Base-by-base conservation (phyloP, 2,113 vertebrate species). In the Grantiella picta region DNA sequence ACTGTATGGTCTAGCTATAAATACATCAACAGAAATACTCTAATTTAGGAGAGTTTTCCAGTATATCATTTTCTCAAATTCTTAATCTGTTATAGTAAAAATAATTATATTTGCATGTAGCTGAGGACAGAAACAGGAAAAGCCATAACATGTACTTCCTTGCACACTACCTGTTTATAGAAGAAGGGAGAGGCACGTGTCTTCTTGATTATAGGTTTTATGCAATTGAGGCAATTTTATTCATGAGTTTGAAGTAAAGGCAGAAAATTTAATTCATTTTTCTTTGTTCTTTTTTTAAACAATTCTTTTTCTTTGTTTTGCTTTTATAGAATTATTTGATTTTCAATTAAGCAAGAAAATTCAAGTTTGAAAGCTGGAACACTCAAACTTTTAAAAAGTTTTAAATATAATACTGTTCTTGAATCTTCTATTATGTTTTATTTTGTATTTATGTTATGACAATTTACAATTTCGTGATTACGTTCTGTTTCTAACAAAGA, bases 91-190 rank as follows among this genome's bases (percentile, higher is more conserved):
- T 91, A 47, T 33, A 65, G 42, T 73, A 76, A 91, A 90, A 90
- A 65, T 44, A 82, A 35, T 59, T 82, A 2, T 59, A 82, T 92
- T 85, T 95, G 20, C 38, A 64, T 15, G 14, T 69, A 69, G 35
- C 45, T 94, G 59, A 90, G n/a, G 52, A 61, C 42, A 72, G 70
- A 82, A 94, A 87, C 66, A 82, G 89, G 63, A 87, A 87, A 84
- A 76, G 16, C 42, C 6, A 6, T 63, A 86, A 42, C 49, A 19
- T 56, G 8, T 52, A 44, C 47, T 89, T 91, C 12, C 19, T 79
- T 85, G 21, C 31, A 35, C 8, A 12, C 33, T 77, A 4, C 19
- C 44, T 89, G 28, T 91, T 94, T 95, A 73, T 82, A 87, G 84
- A 81, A 92, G 31, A 28, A 73, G 29, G 38, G n/a, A 71, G 38